Percentiles rank a stretch among this genome's conserved stretches.
phyloP scores from a whole-genome alignment of 2,113 vertebrate species.

The Platichthys stellatus region DNA sequence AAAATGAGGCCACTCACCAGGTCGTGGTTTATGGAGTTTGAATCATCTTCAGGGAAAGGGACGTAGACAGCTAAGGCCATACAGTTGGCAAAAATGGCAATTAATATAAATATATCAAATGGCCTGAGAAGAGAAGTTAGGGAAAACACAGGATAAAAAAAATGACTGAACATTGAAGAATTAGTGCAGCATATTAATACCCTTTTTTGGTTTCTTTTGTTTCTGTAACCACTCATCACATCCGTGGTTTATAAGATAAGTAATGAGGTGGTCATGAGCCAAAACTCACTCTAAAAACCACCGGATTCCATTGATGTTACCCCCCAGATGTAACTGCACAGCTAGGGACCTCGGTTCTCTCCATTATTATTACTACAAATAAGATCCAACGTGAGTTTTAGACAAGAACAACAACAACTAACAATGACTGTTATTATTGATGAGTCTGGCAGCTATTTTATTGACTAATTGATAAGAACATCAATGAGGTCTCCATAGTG shows the following conservation, averaged over 20 bases:
- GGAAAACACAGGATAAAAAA: constrained; percentile 66
- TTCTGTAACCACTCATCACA: too few relatives aligned
- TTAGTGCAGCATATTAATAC: too few relatives aligned
- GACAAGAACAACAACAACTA: not conserved
- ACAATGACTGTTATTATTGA: not conserved
- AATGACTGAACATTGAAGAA: not conserved
- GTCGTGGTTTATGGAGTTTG: constrained; percentile 99
- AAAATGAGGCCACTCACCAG: constrained; percentile 89
- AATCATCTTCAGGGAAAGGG: constrained; percentile 99
- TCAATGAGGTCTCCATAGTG: too few relatives aligned
- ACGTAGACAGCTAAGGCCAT: constrained; percentile 99
- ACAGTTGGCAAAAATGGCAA: constrained; percentile 99
- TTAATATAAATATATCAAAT: constrained; percentile 99
- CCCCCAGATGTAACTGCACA: too few relatives aligned
- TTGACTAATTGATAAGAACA: too few relatives aligned
- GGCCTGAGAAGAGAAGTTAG: constrained; percentile 91
- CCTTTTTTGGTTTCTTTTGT: too few relatives aligned
- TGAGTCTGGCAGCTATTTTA: too few relatives aligned
- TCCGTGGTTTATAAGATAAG: too few relatives aligned
- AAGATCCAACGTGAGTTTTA: not conserved
- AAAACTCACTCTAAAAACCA: too few relatives aligned
- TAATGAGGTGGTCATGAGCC: too few relatives aligned
- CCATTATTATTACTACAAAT: constrained; percentile 1
- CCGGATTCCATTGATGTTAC: too few relatives aligned
- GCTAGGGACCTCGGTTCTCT: too few relatives aligned